These are phyloP conservation scores for Eolophus roseicapilla DNA, from an alignment of 2,113 vertebrate species.

Conservation along the genomic window DNA sequence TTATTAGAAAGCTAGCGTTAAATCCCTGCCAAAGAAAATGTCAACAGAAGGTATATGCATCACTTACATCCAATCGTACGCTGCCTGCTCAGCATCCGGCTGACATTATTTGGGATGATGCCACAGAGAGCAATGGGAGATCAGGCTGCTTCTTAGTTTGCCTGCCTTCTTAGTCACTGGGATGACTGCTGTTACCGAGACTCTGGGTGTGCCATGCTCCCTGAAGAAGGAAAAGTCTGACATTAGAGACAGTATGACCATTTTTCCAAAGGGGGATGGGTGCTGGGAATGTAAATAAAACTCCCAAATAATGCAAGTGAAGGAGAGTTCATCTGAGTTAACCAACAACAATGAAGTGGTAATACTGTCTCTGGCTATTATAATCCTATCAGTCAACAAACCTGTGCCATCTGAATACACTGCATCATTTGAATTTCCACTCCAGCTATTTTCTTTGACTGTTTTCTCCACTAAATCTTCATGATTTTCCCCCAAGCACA, in stretches of 20 bases:
- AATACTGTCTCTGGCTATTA: not conserved
- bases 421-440: conserved; percentile 1
- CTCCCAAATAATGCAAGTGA: not conserved
- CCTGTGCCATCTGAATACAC: not conserved
- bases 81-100: conserved; percentile 44
- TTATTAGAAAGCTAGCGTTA: conserved; percentile 20
- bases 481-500: not conserved
- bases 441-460: not conserved
- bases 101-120: conserved; percentile 36
- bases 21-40: conserved; percentile 48
- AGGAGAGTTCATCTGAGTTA: not conserved
- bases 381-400: conserved; percentile 24
- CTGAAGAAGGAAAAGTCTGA: not conserved
- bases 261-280: not conserved
- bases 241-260: not conserved
- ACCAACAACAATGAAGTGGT: not conserved
- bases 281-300: not conserved
- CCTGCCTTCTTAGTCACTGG: not conserved
- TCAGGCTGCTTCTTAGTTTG: not conserved
- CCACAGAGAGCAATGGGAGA: conserved; percentile 24
- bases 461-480: not conserved
- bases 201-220: not conserved
- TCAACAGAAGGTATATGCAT: conserved; percentile 54
- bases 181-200: not conserved
- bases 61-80: not conserved